phyloP scores from a whole-genome alignment of 2,113 vertebrate genomes.

The Aphelocoma coerulescens region DNA sequence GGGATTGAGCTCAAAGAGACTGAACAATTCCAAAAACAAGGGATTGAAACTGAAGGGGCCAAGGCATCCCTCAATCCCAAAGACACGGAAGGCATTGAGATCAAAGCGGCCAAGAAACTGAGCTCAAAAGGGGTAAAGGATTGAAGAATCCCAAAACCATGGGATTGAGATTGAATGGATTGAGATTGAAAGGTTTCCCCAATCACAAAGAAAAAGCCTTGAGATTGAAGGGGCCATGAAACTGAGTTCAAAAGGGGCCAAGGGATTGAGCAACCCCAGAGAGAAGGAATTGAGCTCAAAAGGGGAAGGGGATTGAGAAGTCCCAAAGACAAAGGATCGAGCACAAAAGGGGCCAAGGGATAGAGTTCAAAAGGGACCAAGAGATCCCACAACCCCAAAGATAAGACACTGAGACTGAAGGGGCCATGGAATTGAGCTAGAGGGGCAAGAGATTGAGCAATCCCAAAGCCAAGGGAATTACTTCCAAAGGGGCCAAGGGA shows the following conservation, averaged over 20 bases:
- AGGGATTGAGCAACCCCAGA: neutral
- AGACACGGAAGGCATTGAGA: neutral
- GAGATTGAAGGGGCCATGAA: neutral
- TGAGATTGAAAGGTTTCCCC: neutral
- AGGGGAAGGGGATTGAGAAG: neutral
- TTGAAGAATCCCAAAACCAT: neutral
- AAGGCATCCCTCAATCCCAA: neutral
- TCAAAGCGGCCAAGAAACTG: neutral
- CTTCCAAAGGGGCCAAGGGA: neutral
- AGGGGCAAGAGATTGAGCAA: neutral
- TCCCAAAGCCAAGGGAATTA: neutral
- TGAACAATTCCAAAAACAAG: neutral
- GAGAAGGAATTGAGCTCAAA: neutral
- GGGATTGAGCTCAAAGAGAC: neutral
- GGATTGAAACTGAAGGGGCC: neutral
- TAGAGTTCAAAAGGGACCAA: neutral
- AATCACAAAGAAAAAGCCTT: neutral
- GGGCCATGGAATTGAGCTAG: neutral
- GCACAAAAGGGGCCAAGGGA: neutral
- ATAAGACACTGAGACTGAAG: neutral
- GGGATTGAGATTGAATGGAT: neutral
- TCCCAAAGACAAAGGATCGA: neutral
- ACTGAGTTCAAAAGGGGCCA: neutral
- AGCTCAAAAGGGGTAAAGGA: neutral
- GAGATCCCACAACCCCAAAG: neutral